Evolutionary conservation across 2,888 invertebrate genomes (phyloP), one percentile per base, ranked within the genome.

Genomic region (Sesamia inferens): DNA sequence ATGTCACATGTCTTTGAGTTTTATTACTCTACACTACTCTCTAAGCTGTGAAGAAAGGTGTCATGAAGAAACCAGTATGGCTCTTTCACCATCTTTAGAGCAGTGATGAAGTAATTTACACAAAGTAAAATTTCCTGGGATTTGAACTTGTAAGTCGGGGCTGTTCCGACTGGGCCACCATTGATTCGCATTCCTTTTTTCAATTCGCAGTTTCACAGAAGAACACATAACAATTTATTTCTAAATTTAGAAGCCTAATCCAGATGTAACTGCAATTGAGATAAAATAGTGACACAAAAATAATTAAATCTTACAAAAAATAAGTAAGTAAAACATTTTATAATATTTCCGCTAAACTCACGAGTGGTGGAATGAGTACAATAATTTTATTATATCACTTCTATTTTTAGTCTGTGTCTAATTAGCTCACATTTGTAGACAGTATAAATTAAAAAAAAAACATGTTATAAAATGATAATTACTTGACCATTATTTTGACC

Each of bases 391-490:
- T 16, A 16, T 48, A 61, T 39, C 24, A 62, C 22, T 19, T 39
- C 11, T 55, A 61, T 22, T 57, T 63, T 22, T 48, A 55, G 63
- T 58, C 8, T 65, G 42, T 59, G 24, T 48, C 54, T 65, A 71
- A 79, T 76, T 80, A 61, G 39, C 57, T 71, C 42, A 62, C 57
- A 22, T 67, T 69, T 59, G 55, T 68, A 69, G 54, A 39, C 54
- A 2, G 13, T 48, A 48, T 59, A 42, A 57, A 44, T 19, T 31
- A 10, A 44, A 6, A 19, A 31, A 80, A 61, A 66, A 42, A 11
- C 11, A 63, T 74, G 31, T 24, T 57, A 48, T 61, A 51, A 66
- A 66, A 81, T 63, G 72, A 76, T 8, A 81, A 76, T 81, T 77
- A 77, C 51, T 54, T 68, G 68, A 39, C 55, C 39, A 72, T 81